A percentile compares a stretch with the other conserved stretches of the same genome.
Evolutionary conservation across 2,888 invertebrate species (phyloP).

Genomic region (Caenorhabditis sp.): DNA sequence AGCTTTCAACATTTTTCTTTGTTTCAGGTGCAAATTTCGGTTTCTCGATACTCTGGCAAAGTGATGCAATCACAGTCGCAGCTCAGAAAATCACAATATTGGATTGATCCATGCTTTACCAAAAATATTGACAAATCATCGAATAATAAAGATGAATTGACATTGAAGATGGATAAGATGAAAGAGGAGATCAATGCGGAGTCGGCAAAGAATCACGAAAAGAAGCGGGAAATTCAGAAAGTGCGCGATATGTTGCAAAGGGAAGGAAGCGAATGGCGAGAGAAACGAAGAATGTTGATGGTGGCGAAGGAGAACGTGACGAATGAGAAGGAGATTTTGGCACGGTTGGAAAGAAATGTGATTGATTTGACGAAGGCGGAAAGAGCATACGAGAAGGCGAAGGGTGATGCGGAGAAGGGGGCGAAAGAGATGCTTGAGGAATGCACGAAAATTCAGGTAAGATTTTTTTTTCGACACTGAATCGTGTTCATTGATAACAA

Average conservation of each 20-base stretch:
- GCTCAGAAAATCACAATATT: conserved; percentile 3
- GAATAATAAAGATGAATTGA: not conserved
- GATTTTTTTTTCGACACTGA: not conserved
- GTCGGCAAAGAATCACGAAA: not conserved
- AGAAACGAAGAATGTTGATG: conserved; percentile 8
- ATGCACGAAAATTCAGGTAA: not conserved
- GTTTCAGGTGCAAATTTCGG: conserved; percentile 4
- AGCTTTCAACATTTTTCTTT: conserved; percentile 1
- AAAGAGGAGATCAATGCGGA: not conserved
- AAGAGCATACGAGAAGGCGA: conserved; percentile 15
- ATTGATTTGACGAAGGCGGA: conserved; percentile 32
- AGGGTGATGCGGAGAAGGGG: not conserved
- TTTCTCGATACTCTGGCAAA: conserved; percentile 34
- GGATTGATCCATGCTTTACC: not conserved
- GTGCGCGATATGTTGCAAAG: conserved; percentile 7
- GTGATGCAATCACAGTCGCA: conserved; percentile 16
- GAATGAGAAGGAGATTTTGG: not conserved
- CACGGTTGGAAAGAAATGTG: conserved; percentile 6
- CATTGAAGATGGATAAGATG: not conserved
- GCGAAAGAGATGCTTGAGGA: conserved; percentile 7
- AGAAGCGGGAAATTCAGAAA: conserved; percentile 5
- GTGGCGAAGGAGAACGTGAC: conserved; percentile 11
- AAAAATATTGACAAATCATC: conserved; percentile 4
- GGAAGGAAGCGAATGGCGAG: conserved; percentile 11
- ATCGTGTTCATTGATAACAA: not conserved